phyloP scores from a whole-genome alignment of 2,797 vertebrate genomes.

The Gymnodraco acuticeps region DNA sequence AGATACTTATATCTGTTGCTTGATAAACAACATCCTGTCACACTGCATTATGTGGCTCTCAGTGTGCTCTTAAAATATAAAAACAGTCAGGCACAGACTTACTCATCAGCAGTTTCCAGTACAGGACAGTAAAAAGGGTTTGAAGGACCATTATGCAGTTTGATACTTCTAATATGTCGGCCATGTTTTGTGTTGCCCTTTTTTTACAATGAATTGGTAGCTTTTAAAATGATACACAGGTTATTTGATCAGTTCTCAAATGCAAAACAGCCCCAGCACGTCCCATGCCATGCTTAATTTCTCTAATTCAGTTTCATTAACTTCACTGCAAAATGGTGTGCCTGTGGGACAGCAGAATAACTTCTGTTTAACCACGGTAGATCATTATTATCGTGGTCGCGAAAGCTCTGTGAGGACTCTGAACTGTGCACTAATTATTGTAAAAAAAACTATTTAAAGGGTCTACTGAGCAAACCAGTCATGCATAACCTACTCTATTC shows the following conservation, averaged over 20 bases:
- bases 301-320: neutral
- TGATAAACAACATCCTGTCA: conserved; percentile 24
- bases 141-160: neutral
- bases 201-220: neutral
- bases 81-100: neutral
- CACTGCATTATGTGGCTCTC: neutral
- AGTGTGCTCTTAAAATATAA: neutral
- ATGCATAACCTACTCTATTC: conserved; percentile 19
- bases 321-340: neutral
- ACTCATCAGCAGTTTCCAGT: conserved; percentile 8
- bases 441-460: neutral
- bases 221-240: neutral
- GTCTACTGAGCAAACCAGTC: conserved; percentile 2
- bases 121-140: conserved; percentile 19
- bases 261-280: neutral
- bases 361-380: conserved; percentile 3
- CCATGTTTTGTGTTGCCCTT: neutral
- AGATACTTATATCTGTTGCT: neutral
- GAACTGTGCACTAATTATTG: neutral
- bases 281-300: neutral
- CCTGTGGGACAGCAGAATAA: neutral
- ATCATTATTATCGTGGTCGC: conserved; percentile 3
- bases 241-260: neutral
- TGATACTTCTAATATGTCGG: neutral
- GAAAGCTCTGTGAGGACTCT: neutral